A percentile compares a stretch with the other conserved stretches of the same genome.
Conservation (phyloP, 2,113 vertebrate genomes). For the Neolamprologus falcicula region DNA sequence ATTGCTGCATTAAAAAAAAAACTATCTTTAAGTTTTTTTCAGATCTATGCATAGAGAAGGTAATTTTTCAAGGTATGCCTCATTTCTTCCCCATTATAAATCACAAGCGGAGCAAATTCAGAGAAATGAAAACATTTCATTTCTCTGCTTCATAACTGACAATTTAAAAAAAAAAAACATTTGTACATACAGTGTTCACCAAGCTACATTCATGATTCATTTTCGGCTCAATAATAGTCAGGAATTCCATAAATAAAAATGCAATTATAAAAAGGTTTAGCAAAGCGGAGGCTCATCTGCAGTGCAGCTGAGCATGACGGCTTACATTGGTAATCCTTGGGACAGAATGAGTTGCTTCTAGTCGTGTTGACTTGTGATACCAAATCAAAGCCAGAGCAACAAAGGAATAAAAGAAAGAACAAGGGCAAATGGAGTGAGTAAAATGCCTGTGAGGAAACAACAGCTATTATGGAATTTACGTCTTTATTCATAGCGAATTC, state of each 20-base stretch:
- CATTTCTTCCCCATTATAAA: background rate
- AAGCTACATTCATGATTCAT: background rate
- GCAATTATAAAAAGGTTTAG: conserved; percentile 57
- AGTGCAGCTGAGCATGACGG: conserved; percentile 36
- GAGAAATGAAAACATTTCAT: background rate
- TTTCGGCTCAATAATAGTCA: background rate
- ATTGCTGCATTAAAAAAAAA: background rate
- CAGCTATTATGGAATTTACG: background rate
- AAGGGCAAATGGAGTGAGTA: background rate
- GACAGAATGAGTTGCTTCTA: conserved; percentile 31
- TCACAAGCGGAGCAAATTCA: background rate
- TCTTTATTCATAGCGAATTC: background rate
- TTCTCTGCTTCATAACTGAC: background rate
- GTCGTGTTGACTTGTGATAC: conserved; percentile 45
- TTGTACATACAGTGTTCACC: background rate
- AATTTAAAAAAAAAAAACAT: background rate
- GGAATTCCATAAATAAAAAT: conserved; percentile 46
- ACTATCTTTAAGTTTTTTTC: background rate
- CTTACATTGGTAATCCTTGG: conserved; percentile 55
- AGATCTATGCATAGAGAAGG: background rate
- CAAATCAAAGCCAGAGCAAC: conserved; percentile 11
- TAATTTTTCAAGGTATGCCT: background rate
- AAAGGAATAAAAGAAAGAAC: background rate
- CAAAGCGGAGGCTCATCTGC: conserved; percentile 37
- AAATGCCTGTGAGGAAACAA: background rate